Percentiles rank a stretch among this genome's conserved stretches.
Conservation (phyloP, 1,140 invertebrate species). For the honey bee (Apis mellifera) region Amel_HAv3.1 CM009940.2:6771001-6771500, state of each 20-base stretch:
- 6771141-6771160: slow-evolving; percentile 15
- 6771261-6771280: slow-evolving; percentile 53
- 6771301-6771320: slow-evolving; percentile 62
- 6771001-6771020: background rate
- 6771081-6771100: background rate
- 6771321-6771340: slow-evolving; percentile 68
- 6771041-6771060: background rate
- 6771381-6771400: slow-evolving; percentile 51
- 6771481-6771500: background rate
- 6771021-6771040: background rate
- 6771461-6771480: too few relatives aligned
- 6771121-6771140: background rate
- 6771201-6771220: slow-evolving; percentile 64
- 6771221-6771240: slow-evolving; percentile 63
- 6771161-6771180: slow-evolving; percentile 66
- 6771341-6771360: slow-evolving; percentile 57
- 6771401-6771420: slow-evolving; percentile 27
- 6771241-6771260: slow-evolving; percentile 59
- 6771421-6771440: too few relatives aligned
- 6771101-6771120: slow-evolving; percentile 20
- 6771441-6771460: too few relatives aligned
- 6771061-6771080: background rate
- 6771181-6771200: slow-evolving; percentile 58
- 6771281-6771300: slow-evolving; percentile 63
- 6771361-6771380: slow-evolving; percentile 38